A percentile compares a stretch with the other conserved stretches of the same genome.
Conservation (phyloP, 1,140 invertebrate genomes). For the Zaprionus taronus region DNA sequence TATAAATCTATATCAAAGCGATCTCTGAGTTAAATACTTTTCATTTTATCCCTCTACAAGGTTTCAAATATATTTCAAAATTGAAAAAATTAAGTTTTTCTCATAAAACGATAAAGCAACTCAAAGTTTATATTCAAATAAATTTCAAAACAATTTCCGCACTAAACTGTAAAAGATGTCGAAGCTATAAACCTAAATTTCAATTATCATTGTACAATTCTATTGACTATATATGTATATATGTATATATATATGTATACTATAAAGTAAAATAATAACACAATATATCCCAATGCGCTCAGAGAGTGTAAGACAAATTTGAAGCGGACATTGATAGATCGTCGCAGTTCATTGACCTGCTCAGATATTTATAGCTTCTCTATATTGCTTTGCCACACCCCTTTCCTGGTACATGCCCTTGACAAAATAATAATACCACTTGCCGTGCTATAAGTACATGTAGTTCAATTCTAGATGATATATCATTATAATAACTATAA, state of each 20-base stretch:
- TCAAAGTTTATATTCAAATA: too few relatives aligned
- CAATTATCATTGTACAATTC: too few relatives aligned
- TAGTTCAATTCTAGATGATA: background rate
- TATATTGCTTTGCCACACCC: background rate
- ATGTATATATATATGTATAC: background rate
- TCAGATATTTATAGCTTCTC: background rate
- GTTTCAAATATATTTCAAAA: too few relatives aligned
- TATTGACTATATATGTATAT: background rate
- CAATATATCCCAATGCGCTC: background rate
- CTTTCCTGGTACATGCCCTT: background rate
- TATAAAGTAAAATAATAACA: background rate
- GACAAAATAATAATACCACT: background rate
- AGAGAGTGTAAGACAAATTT: background rate
- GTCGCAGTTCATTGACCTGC: background rate
- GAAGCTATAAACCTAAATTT: too few relatives aligned
- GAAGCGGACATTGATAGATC: background rate
- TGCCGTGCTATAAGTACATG: background rate
- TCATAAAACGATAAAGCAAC: too few relatives aligned
- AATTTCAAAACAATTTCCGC: too few relatives aligned
- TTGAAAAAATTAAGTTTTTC: too few relatives aligned
- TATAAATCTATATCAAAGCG: too few relatives aligned
- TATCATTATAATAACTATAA: background rate
- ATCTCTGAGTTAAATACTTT: too few relatives aligned
- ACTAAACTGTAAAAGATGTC: too few relatives aligned
- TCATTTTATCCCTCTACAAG: too few relatives aligned